Evolutionary conservation across 2,888 invertebrate species (phyloP).

Genomic region (Anarsia innoxiella): DNA sequence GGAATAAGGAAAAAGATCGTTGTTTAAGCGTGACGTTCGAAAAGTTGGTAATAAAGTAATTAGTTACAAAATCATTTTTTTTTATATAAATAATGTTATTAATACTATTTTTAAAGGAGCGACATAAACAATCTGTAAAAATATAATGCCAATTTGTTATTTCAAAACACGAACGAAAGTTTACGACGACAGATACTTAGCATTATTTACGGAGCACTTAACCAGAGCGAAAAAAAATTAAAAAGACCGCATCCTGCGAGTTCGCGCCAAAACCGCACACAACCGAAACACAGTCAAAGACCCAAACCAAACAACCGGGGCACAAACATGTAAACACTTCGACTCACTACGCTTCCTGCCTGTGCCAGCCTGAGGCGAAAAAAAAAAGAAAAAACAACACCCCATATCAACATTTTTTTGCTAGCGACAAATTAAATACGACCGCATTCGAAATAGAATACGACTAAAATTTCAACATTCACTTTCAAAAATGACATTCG

Average conservation of each 20-base stretch:
- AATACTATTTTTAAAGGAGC: too few relatives aligned
- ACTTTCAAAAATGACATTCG: constrained; percentile 8
- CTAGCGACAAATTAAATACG: constrained; percentile 22
- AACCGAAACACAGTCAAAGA: constrained; percentile 53
- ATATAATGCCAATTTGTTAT: too few relatives aligned
- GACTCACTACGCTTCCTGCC: constrained; percentile 34
- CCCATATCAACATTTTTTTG: constrained; percentile 14
- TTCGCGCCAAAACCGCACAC: constrained; percentile 52
- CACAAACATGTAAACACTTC: constrained; percentile 56
- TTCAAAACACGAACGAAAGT: background rate
- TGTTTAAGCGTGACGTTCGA: too few relatives aligned
- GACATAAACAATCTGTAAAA: too few relatives aligned
- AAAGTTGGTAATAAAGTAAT: too few relatives aligned
- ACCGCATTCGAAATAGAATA: constrained; percentile 16
- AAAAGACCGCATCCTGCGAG: constrained; percentile 36
- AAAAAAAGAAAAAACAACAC: constrained; percentile 20
- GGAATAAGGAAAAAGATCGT: too few relatives aligned
- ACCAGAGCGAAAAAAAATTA: constrained; percentile 39
- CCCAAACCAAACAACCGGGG: constrained; percentile 50
- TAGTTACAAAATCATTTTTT: too few relatives aligned
- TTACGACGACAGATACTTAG: constrained; percentile 26
- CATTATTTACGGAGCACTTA: constrained; percentile 58
- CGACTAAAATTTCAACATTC: background rate
- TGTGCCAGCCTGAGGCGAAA: constrained; percentile 17
- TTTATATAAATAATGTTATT: too few relatives aligned